These are phyloP conservation scores for Trachemys scripta DNA, from an alignment of 2,113 vertebrate species.

Conservation along the genomic window DNA sequence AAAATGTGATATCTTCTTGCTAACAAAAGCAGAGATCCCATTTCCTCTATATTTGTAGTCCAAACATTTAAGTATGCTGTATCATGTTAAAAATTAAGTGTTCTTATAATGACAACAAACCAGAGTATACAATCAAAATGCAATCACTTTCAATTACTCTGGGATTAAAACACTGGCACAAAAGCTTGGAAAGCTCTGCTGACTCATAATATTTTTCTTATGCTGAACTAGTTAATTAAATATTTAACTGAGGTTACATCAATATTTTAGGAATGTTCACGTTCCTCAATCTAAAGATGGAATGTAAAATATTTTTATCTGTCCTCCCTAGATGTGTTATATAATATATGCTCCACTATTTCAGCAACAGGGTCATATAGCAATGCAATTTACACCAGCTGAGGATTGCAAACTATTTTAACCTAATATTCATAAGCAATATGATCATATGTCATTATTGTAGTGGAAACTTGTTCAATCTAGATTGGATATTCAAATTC, in stretches of 20 bases:
- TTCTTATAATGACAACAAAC: not conserved
- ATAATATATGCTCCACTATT: not conserved
- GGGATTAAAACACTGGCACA: not conserved
- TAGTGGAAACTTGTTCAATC: not conserved
- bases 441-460: not conserved
- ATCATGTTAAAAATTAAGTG: not conserved
- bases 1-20: not conserved
- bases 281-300: not conserved
- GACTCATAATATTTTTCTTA: not conserved
- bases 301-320: not conserved
- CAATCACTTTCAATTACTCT: not conserved
- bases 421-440: not conserved
- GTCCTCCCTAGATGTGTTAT: not conserved
- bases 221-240: not conserved
- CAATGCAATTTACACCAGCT: not conserved
- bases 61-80: not conserved
- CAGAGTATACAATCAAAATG: not conserved
- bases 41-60: not conserved
- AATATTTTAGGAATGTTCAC: conserved; percentile 18
- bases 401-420: not conserved
- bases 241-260: not conserved
- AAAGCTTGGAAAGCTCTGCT: not conserved
- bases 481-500: not conserved
- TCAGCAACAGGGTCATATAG: not conserved
- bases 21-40: not conserved